Base-by-base conservation (phyloP, 2,888 invertebrate genomes). In the Stenotaenia linearis region DNA sequence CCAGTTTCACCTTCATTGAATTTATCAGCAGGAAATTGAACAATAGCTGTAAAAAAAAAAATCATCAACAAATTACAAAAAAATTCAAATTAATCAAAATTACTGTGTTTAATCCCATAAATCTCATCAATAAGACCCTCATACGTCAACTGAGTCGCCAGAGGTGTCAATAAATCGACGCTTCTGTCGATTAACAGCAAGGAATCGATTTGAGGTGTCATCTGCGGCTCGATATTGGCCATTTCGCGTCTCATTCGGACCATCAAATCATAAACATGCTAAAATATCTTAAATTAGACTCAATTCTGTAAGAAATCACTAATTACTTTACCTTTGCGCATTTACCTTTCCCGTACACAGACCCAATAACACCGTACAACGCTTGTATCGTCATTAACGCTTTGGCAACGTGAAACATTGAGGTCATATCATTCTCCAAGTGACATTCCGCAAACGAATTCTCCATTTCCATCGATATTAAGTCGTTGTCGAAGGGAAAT, bases 51-150 rank as follows among this genome's bases (percentile, higher is more conserved):
- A 84, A 79, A 18, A 78, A 28, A n/a, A n/a, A n/a, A n/a, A n/a
- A n/a, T n/a, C n/a, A n/a, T n/a, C n/a, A n/a, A n/a, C n/a, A n/a
- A n/a, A n/a, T n/a, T n/a, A n/a, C n/a, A n/a, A n/a, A n/a, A n/a
- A n/a, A n/a, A n/a, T n/a, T n/a, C n/a, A n/a, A n/a, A n/a, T n/a
- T n/a, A n/a, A n/a, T n/a, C n/a, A n/a, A n/a, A 85, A 86, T 85
- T 84, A 89, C 89, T 91, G 83, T 90, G 91, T 83, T 92, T 92
- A 80, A 98, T 94, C 40, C 93, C 93, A 87, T 92, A 98, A 80
- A 96, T 90, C 86, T 98, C 98, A 87, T 99, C 99, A 82, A 99
- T 94, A 7, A 99, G 89, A 2, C 98, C 99, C 87, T 98, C 98
- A 84, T 98, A 99, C 0, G 98, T 98, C 40, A 98, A 90, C 85